Conservation (phyloP, 2,797 vertebrate species). For the Cryptoprocta ferox region DNA sequence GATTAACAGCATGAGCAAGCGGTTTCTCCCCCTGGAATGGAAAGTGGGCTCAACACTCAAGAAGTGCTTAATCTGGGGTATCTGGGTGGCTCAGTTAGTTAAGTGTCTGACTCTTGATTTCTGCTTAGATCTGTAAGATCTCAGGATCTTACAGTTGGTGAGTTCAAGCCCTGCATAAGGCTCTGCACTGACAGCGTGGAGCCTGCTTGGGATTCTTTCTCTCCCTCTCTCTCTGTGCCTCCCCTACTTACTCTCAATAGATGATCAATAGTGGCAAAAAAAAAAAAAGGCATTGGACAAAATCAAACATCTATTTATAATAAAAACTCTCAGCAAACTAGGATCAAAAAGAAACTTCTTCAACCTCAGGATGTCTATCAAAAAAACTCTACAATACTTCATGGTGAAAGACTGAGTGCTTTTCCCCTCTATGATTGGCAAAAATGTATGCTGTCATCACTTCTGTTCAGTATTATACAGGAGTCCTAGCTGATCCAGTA, state of each 20-base stretch:
- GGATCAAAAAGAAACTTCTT: background rate
- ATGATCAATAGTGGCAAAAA: background rate
- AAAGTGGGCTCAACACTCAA: background rate
- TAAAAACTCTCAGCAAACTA: background rate
- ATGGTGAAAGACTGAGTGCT: background rate
- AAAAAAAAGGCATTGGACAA: background rate
- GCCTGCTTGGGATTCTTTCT: no score
- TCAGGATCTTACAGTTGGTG: no score
- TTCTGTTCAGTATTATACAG: background rate
- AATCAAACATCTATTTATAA: background rate
- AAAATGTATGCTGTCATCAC: background rate
- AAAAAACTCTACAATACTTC: background rate
- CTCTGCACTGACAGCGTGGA: no score
- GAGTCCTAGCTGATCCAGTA: background rate
- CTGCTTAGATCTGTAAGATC: no score
- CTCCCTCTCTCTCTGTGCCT: no score
- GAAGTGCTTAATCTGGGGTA: background rate
- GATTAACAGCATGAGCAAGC: background rate
- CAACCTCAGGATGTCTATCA: background rate
- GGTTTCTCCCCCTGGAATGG: background rate
- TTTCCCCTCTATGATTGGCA: background rate
- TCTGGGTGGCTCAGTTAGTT: no score
- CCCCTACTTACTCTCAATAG: background rate
- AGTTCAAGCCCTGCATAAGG: no score
- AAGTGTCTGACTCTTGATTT: no score